These are phyloP conservation scores for Sycophaga agraensis DNA, from an alignment of 1,140 invertebrate genomes.

Conservation along the genomic window DNA sequence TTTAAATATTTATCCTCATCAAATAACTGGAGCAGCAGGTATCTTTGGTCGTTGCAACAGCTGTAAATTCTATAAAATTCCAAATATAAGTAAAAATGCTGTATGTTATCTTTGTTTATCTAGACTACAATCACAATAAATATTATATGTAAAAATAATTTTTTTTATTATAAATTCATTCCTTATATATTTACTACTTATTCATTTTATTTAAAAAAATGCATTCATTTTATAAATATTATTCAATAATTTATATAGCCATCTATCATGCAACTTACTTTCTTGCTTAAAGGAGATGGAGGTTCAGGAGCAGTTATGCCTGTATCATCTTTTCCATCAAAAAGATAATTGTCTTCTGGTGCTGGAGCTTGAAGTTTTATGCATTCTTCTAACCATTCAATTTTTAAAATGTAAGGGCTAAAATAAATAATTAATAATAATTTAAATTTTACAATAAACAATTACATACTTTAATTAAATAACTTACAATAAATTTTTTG, in stretches of 20 bases:
- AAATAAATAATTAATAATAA: slow-evolving; percentile 34
- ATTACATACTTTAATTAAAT: too few species aligned
- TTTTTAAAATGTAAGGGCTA: slow-evolving; percentile 68
- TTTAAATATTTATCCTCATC: slow-evolving; percentile 22
- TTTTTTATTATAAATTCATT: too few species aligned
- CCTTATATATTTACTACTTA: too few species aligned
- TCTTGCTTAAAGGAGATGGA: slow-evolving; percentile 68
- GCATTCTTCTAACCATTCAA: slow-evolving; percentile 76
- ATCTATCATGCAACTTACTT: too few species aligned
- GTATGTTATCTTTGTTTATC: too few species aligned
- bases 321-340: slow-evolving; percentile 43
- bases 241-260: too few species aligned
- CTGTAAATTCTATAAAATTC: slow-evolving; percentile 47
- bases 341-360: slow-evolving; percentile 61
- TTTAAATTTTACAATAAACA: too few species aligned
- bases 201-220: too few species aligned
- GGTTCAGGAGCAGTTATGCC: slow-evolving; percentile 42
- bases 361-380: slow-evolving; percentile 64
- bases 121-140: too few species aligned
- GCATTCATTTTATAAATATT: too few species aligned
- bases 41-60: slow-evolving; percentile 46
- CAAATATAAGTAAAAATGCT: too few species aligned
- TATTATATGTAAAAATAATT: too few species aligned
- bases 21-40: slow-evolving; percentile 38
- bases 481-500: slow-evolving; percentile 47